Conservation (phyloP, 2,797 vertebrate species). For the Pelochelys cantorii region DNA sequence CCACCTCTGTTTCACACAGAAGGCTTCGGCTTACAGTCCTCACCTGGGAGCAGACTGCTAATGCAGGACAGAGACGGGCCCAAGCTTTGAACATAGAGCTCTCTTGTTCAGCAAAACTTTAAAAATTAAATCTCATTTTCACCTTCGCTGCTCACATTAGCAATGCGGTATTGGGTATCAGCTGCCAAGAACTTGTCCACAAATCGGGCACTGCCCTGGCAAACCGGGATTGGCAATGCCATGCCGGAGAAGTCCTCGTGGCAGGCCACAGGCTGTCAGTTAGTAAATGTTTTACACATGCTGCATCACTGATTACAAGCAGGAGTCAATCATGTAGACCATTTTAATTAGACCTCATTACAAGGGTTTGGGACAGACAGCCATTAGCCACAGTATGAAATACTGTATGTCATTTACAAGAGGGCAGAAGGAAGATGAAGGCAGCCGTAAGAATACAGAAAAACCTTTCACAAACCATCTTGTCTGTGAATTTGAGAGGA, state of each 20-base stretch:
- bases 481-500: neutral
- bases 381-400: slow-evolving; percentile 43
- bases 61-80: neutral
- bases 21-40: neutral
- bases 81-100: neutral
- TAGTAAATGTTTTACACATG: rapidly evolving
- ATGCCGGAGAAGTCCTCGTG: neutral
- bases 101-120: neutral
- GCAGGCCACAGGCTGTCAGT: neutral
- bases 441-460: slow-evolving; percentile 9
- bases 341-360: slow-evolving; percentile 53
- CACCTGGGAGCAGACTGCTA: rapidly evolving
- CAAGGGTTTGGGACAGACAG: slow-evolving; percentile 53
- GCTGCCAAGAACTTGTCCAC: neutral
- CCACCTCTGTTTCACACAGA: neutral
- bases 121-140: neutral
- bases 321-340: neutral
- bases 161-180: neutral
- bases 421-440: slow-evolving; percentile 60
- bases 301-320: rapidly evolving
- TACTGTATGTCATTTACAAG: slow-evolving; percentile 34
- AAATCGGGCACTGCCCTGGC: neutral
- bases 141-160: neutral
- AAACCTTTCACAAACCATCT: slow-evolving; percentile 2
- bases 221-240: neutral